phyloP scores from a whole-genome alignment of 2,888 invertebrate species.

The Melipona bicolor region DNA sequence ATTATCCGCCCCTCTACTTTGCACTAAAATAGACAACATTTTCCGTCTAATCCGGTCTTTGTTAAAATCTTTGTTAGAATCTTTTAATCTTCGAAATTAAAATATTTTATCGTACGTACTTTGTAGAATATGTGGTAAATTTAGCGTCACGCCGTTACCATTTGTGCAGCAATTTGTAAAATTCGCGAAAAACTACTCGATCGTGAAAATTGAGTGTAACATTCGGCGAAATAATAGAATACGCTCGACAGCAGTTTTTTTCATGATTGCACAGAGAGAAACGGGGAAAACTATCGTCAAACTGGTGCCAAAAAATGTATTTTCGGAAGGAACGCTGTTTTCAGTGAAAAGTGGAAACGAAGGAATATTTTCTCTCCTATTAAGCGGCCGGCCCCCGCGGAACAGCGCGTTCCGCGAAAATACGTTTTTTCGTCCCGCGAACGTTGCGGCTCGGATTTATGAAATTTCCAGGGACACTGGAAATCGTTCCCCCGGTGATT shows the following conservation, averaged over 20 bases:
- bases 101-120: no score
- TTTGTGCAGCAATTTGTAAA: background rate
- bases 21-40: constrained; percentile 9
- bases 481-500: background rate
- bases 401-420: background rate
- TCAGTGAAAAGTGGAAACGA: background rate
- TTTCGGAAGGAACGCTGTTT: background rate
- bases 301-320: constrained; percentile 21
- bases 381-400: background rate
- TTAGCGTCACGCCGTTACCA: background rate
- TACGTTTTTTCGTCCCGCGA: background rate
- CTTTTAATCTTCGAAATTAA: no score
- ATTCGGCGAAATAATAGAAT: background rate
- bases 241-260: background rate
- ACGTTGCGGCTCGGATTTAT: constrained; percentile 14
- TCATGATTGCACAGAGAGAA: background rate
- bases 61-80: no score
- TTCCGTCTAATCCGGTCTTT: no score
- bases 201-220: constrained; percentile 8
- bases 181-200: background rate
- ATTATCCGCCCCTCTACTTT: background rate
- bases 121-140: background rate
- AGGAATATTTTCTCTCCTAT: background rate
- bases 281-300: background rate
- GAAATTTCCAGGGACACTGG: constrained; percentile 11